phyloP scores from a whole-genome alignment of 2,797 vertebrate genomes.

The Rhodeus uyekii region DNA sequence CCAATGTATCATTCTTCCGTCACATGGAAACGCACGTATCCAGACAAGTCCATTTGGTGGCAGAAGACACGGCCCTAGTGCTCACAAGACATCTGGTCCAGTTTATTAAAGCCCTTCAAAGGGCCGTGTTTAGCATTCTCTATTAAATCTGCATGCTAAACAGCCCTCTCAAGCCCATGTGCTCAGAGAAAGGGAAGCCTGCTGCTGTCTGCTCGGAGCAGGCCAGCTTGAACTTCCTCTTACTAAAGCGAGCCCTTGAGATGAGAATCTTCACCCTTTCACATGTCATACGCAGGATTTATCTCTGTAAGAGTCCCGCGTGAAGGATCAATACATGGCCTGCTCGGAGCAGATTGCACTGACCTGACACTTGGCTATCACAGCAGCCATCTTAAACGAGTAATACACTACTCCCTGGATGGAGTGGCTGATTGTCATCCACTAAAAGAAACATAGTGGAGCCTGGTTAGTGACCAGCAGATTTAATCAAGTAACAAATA shows the following conservation, averaged over 20 bases:
- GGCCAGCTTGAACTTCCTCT: constrained; percentile 26
- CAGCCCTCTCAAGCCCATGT: constrained; percentile 43
- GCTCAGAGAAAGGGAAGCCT: constrained; percentile 41
- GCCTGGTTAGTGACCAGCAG: constrained; percentile 11
- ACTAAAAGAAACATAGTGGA: constrained; percentile 42
- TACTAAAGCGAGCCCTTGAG: constrained; percentile 33
- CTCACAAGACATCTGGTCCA: constrained; percentile 53
- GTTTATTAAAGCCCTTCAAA: constrained; percentile 58
- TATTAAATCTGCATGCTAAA: constrained; percentile 50
- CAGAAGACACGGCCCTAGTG: constrained; percentile 20
- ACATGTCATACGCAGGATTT: constrained; percentile 52
- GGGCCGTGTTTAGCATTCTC: constrained; percentile 50
- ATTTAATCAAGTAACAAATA: constrained; percentile 38
- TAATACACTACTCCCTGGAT: constrained; percentile 50
- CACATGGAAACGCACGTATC: constrained; percentile 41
- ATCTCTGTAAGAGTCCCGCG: constrained; percentile 46
- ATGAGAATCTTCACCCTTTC: constrained; percentile 50
- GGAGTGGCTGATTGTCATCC: constrained; percentile 47
- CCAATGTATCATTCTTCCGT: constrained; percentile 48
- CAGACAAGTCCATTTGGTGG: constrained; percentile 16
- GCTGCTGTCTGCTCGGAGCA: background rate
- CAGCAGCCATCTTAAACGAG: constrained; percentile 52
- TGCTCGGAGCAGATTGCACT: constrained; percentile 55
- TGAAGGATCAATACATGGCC: constrained; percentile 52
- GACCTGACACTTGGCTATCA: constrained; percentile 60